These are phyloP conservation scores for Diadumene lineata DNA, from an alignment of 92 coral and sea anemone species.

Conservation along the genomic window DNA sequence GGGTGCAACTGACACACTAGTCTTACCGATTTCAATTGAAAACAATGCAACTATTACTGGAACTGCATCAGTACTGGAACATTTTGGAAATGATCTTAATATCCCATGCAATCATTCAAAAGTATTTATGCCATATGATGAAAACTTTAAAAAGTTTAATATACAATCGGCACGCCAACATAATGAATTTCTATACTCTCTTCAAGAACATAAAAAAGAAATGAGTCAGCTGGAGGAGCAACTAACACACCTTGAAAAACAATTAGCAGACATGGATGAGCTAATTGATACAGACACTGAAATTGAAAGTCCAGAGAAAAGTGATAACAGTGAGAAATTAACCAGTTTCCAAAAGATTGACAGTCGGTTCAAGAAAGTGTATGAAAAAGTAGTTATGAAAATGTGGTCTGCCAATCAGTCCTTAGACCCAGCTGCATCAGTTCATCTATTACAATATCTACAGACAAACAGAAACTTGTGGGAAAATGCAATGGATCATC, in stretches of 20 bases:
- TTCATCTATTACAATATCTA: constrained; percentile 24
- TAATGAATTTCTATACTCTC: constrained; percentile 22
- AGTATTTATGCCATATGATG: constrained; percentile 32
- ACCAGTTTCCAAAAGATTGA: constrained; percentile 33
- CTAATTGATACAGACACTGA: too few relatives aligned
- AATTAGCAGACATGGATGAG: too few relatives aligned
- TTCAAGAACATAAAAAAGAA: constrained; percentile 32
- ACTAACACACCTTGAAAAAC: constrained; percentile 19
- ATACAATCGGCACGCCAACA: too few relatives aligned
- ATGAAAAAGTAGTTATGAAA: constrained; percentile 16
- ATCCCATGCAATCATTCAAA: constrained; percentile 39
- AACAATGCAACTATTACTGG: constrained; percentile 42
- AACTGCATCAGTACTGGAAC: constrained; percentile 47
- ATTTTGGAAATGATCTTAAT: constrained; percentile 47
- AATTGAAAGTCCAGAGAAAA: constrained; percentile 6
- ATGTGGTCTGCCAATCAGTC: constrained; percentile 55
- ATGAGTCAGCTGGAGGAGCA: constrained; percentile 22
- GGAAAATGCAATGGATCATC: constrained; percentile 34
- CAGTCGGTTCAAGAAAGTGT: constrained; percentile 39
- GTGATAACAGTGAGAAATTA: not conserved
- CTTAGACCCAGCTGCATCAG: constrained; percentile 28
- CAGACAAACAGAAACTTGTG: constrained; percentile 24
- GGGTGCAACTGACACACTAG: constrained; percentile 15
- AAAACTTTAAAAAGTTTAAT: constrained; percentile 22
- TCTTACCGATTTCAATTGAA: constrained; percentile 49